Evolutionary conservation across 1,140 invertebrate species (phyloP).

Genomic region (Bombus huntii): DNA sequence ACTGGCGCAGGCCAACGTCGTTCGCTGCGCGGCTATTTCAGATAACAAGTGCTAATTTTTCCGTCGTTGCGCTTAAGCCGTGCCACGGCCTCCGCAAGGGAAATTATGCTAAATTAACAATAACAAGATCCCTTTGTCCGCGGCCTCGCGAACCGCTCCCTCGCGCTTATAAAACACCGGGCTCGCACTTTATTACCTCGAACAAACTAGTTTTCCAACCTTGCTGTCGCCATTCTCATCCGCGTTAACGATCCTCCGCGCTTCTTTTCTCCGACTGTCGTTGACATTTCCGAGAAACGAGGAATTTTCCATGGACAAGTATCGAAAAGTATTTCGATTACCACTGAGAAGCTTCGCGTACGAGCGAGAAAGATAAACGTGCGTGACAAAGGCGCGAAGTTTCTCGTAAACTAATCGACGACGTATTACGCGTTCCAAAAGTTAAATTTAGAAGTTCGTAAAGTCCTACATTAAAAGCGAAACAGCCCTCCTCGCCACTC

Average conservation of each 20-base stretch:
- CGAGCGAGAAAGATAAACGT: background rate
- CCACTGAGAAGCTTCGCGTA: fast-evolving
- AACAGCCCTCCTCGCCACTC: background rate
- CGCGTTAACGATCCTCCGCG: background rate
- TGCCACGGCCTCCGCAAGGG: background rate
- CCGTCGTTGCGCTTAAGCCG: slow-evolving; percentile 18
- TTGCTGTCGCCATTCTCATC: background rate
- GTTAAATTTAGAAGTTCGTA: background rate
- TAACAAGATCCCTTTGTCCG: slow-evolving; percentile 29
- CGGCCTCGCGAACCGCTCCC: background rate
- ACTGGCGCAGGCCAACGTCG: no score
- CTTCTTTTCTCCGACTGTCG: background rate
- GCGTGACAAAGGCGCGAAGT: background rate
- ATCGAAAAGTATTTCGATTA: background rate
- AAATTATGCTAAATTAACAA: slow-evolving; percentile 48
- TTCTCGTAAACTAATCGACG: background rate
- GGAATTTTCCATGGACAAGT: background rate
- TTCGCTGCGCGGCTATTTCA: background rate
- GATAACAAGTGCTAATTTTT: slow-evolving; percentile 51
- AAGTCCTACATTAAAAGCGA: background rate
- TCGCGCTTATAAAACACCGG: slow-evolving; percentile 15
- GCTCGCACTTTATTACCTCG: slow-evolving; percentile 8
- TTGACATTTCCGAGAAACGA: background rate
- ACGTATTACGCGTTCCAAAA: no score
- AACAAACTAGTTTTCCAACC: slow-evolving; percentile 16